Evolutionary conservation across 2,113 vertebrate genomes (phyloP).

Genomic region (Chionodraco myersi): DNA sequence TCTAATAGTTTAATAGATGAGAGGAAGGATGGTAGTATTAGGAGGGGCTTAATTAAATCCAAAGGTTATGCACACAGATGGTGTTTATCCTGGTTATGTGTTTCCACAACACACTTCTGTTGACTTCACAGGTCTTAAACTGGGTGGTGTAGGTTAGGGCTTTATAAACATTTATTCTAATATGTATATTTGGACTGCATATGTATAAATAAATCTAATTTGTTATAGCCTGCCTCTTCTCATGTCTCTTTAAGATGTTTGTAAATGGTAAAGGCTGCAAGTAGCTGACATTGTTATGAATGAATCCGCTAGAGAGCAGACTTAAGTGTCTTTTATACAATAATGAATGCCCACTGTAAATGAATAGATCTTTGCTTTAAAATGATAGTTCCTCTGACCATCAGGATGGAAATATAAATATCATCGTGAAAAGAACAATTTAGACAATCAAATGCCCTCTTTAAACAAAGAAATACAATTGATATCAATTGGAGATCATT

Average conservation of each 20-base stretch:
- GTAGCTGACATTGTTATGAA: not conserved
- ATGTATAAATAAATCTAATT: constrained; percentile 78
- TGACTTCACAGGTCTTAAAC: constrained; percentile 62
- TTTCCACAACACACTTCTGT: constrained; percentile 59
- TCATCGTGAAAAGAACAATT: constrained; percentile 3
- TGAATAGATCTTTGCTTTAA: constrained; percentile 10
- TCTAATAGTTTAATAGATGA: constrained; percentile 65
- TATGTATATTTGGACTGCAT: constrained; percentile 80
- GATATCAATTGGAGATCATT: constrained; percentile 68
- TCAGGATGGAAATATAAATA: constrained; percentile 21
- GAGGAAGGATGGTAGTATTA: constrained; percentile 31
- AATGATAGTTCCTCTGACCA: constrained; percentile 2
- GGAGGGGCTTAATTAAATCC: constrained; percentile 62
- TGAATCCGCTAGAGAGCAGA: not conserved
- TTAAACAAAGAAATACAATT: constrained; percentile 12
- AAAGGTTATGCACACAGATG: constrained; percentile 60
- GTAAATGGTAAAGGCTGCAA: not conserved
- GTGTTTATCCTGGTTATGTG: constrained; percentile 61
- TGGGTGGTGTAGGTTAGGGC: constrained; percentile 63
- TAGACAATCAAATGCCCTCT: not conserved
- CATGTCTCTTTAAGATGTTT: constrained; percentile 19
- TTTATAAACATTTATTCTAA: constrained; percentile 72
- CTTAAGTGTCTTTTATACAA: not conserved
- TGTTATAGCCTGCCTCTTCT: constrained; percentile 65
- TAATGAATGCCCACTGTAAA: constrained; percentile 10